Evolutionary conservation across 1,140 invertebrate genomes (phyloP), one percentile per base, ranked within the genome.

Genomic region (Samia ricini): DNA sequence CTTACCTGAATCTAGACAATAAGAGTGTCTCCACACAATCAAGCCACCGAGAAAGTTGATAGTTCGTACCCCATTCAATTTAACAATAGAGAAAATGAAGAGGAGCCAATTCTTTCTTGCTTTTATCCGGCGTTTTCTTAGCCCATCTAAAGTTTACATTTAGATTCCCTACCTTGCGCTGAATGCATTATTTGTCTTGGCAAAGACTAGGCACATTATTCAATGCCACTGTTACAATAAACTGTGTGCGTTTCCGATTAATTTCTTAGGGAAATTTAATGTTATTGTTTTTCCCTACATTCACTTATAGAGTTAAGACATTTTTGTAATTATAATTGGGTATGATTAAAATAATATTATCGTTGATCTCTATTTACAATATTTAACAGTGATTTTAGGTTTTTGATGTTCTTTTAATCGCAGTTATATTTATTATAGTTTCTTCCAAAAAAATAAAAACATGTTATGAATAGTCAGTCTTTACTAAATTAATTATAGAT

Each of bases 21-120:
- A 82, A 85, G 81, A 77, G 81, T 88, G 87, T 85, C 81, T 85
- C 79, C 84, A 83, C 85, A 83, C 87, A 89, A 88, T 89, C 87
- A 89, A 73, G 76, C 73, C 76, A 72, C 77, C 81, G 78, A 77
- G 76, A 83, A 83, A 87, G 69, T 87, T 89, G 84, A 89, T 87
- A 88, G 85, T 87, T 88, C 82, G 77, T 82, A 74, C 82, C 77
- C 80, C 79, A 85, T 89, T 89, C 85, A 87, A 83, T 75, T 85
- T 85, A 78, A 89, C 85, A 89, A 89, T 88, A 79, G 85, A 82
- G 81, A 88, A 88, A 88, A 89, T 89, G 85, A 87, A 83, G 81
- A 84, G 77, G 67, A 85, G 80, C 83, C 84, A 89, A 88, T 89
- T 89, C 83, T 83, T 86, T 84, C 80, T 71, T 74, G 80, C 76